Evolutionary conservation across 2,797 vertebrate genomes (phyloP).

Genomic region (Phataginus tricuspis): DNA sequence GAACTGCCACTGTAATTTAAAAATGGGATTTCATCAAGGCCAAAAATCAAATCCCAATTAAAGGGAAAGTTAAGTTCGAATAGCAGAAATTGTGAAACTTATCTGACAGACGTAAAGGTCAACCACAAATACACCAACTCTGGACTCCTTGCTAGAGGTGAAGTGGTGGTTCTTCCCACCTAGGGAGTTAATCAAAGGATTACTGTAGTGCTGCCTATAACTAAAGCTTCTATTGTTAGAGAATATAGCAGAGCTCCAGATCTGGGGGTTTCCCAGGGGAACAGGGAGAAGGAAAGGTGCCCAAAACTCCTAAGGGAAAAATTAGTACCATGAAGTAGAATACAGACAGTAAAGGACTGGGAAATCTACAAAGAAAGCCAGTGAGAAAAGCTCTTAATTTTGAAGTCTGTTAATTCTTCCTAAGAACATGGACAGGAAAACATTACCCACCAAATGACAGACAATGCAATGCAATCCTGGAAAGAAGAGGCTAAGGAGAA

Average conservation of each 20-base stretch:
- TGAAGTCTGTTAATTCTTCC: neutral
- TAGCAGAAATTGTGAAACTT: slow-evolving; percentile 26
- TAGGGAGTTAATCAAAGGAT: neutral
- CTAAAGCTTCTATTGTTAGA: slow-evolving; percentile 24
- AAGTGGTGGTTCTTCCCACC: neutral
- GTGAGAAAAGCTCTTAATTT: slow-evolving; percentile 22
- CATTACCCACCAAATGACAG: neutral
- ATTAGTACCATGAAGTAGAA: neutral
- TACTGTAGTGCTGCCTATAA: neutral
- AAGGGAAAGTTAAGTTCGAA: slow-evolving; percentile 52
- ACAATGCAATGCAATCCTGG: neutral
- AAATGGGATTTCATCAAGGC: slow-evolving; percentile 34
- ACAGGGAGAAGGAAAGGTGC: neutral
- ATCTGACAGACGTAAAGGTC: neutral
- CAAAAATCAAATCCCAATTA: slow-evolving; percentile 34
- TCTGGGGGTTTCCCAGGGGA: neutral
- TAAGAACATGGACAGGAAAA: slow-evolving; percentile 35
- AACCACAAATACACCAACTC: neutral
- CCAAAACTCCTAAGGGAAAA: slow-evolving; percentile 40
- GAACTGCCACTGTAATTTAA: slow-evolving; percentile 9
- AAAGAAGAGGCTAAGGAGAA: slow-evolving; percentile 26
- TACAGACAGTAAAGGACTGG: neutral
- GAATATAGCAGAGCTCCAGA: neutral
- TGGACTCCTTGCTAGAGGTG: neutral
- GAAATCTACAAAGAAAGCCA: neutral